phyloP scores from a whole-genome alignment of 2,113 vertebrate genomes.

The Nycticebus coucang region DNA sequence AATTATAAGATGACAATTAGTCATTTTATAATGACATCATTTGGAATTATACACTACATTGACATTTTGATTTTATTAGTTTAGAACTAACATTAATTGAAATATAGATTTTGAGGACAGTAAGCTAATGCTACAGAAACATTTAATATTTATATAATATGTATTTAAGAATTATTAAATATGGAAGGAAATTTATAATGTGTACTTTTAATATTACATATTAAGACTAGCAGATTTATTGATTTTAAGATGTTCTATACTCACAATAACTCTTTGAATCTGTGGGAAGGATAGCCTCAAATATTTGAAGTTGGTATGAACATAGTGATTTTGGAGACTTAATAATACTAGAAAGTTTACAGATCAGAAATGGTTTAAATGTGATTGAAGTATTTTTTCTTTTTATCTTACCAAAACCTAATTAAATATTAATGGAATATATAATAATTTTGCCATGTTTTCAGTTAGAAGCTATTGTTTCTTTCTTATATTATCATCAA shows the following conservation, averaged over 20 bases:
- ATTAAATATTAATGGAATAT: conserved; percentile 51
- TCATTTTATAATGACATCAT: background rate
- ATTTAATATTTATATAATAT: background rate
- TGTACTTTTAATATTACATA: background rate
- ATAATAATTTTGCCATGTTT: background rate
- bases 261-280: background rate
- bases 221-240: background rate
- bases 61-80: background rate
- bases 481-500: conserved; percentile 34
- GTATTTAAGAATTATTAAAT: background rate
- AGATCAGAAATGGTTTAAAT: conserved; percentile 73
- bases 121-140: background rate
- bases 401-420: conserved; percentile 43
- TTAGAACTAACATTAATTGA: background rate
- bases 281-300: conserved; percentile 30
- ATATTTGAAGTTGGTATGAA: conserved; percentile 65
- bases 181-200: background rate
- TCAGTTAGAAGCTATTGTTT: conserved; percentile 55
- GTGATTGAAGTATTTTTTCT: conserved; percentile 54
- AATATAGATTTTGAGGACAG: background rate
- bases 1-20: background rate
- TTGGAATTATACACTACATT: background rate
- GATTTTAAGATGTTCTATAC: background rate
- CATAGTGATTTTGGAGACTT: conserved; percentile 67
- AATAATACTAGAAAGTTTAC: conserved; percentile 71